These are phyloP conservation scores for Lates calcarifer DNA, from an alignment of 2,113 vertebrate species.

Conservation along the genomic window DNA sequence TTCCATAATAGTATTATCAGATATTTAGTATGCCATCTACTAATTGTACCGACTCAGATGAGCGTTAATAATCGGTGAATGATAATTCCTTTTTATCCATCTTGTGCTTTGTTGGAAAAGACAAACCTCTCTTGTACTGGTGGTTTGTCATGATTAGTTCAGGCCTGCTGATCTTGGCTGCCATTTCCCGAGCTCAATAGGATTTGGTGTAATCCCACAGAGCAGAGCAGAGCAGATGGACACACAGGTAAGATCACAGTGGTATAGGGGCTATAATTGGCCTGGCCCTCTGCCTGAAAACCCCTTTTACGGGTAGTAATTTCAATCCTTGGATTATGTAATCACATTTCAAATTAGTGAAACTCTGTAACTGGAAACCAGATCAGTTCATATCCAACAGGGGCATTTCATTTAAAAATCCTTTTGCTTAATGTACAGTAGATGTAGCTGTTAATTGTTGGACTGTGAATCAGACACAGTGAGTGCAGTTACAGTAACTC, in stretches of 20 bases:
- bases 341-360: conserved; percentile 49
- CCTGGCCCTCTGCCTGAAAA: conserved; percentile 60
- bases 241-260: conserved; percentile 78
- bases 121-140: conserved; percentile 45
- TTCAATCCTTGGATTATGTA: conserved; percentile 63
- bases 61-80: conserved; percentile 31
- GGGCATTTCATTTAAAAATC: conserved; percentile 11
- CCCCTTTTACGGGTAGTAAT: conserved; percentile 61
- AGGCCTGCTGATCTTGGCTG: conserved; percentile 74
- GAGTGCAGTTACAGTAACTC: background rate
- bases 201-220: conserved; percentile 81
- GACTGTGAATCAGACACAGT: conserved; percentile 1
- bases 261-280: conserved; percentile 74
- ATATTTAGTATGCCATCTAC: conserved; percentile 3
- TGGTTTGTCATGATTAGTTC: conserved; percentile 72
- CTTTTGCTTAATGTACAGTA: background rate
- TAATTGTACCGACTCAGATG: conserved; percentile 32
- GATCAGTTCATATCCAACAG: background rate
- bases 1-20: background rate
- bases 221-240: conserved; percentile 79
- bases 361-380: background rate
- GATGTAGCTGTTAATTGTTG: background rate
- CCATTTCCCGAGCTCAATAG: conserved; percentile 73
- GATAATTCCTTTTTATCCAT: conserved; percentile 40
- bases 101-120: conserved; percentile 38